phyloP scores from a whole-genome alignment of 2,797 vertebrate genomes.

The Balearica regulorum region DNA sequence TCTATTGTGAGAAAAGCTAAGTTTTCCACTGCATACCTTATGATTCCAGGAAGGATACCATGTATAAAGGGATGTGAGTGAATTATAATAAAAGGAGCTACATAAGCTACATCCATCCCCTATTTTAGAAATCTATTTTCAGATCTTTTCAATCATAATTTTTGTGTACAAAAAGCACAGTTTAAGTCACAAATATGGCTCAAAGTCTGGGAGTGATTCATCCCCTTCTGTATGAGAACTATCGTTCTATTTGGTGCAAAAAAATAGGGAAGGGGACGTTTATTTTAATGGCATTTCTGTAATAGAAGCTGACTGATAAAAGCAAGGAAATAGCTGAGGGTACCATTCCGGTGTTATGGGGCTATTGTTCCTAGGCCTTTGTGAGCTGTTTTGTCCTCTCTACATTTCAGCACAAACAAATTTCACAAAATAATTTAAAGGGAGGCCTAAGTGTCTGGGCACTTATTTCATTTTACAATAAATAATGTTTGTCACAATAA shows the following conservation, averaged over 20 bases:
- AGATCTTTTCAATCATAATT: not conserved
- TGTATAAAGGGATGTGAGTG: not conserved
- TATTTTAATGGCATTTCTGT: not conserved
- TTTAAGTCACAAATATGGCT: not conserved
- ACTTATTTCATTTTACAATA: not conserved
- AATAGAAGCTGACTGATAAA: not conserved
- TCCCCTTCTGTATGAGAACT: not conserved
- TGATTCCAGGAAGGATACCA: not conserved
- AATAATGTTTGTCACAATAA: not conserved
- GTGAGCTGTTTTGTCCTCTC: not conserved
- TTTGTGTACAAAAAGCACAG: not conserved
- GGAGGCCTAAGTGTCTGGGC: too few relatives aligned
- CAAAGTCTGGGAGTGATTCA: not conserved
- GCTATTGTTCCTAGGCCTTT: not conserved
- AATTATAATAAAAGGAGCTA: not conserved
- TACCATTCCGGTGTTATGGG: rapidly evolving
- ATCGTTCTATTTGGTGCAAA: not conserved
- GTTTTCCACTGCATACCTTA: not conserved
- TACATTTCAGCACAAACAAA: not conserved
- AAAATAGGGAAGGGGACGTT: not conserved
- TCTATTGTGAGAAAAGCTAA: conserved; percentile 39
- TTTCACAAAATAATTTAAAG: not conserved
- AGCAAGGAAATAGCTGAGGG: not conserved
- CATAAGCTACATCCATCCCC: not conserved
- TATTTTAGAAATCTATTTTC: not conserved